Evolutionary conservation across 2,113 vertebrate species (phyloP).

Genomic region (Leptocoma aspasia): DNA sequence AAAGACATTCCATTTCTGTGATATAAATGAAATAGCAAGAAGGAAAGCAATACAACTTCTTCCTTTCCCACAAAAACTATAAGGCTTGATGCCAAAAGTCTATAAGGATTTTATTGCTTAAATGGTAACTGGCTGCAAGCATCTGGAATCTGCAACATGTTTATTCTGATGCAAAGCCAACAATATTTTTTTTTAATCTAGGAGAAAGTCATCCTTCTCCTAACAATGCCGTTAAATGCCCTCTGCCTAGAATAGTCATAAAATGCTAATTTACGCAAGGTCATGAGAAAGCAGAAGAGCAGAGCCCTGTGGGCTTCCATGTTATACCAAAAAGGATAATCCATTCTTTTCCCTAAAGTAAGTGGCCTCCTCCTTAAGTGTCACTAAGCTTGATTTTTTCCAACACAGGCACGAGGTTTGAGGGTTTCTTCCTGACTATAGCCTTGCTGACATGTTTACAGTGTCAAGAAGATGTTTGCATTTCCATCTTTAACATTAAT

Average conservation of each 20-base stretch:
- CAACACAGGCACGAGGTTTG: not conserved
- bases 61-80: constrained; percentile 24
- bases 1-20: constrained; percentile 49
- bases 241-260: not conserved
- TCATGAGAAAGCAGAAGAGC: constrained; percentile 16
- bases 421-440: not conserved
- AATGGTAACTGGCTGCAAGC: constrained; percentile 1
- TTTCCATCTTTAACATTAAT: not conserved
- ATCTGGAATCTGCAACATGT: constrained; percentile 21
- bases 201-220: not conserved
- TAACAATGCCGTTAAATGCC: not conserved
- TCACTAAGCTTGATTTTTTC: not conserved
- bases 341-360: not conserved
- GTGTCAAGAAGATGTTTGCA: not conserved
- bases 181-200: not conserved
- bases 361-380: not conserved
- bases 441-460: not conserved
- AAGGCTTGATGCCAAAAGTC: constrained; percentile 17
- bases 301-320: not conserved
- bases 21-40: constrained; percentile 40
- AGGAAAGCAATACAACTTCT: not conserved
- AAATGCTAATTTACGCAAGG: constrained; percentile 11
- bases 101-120: constrained; percentile 37
- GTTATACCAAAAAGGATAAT: not conserved
- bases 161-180: constrained; percentile 44